These are phyloP conservation scores for Synanthedon tipuliformis DNA, from an alignment of 2,888 invertebrate genomes.

Conservation along the genomic window DNA sequence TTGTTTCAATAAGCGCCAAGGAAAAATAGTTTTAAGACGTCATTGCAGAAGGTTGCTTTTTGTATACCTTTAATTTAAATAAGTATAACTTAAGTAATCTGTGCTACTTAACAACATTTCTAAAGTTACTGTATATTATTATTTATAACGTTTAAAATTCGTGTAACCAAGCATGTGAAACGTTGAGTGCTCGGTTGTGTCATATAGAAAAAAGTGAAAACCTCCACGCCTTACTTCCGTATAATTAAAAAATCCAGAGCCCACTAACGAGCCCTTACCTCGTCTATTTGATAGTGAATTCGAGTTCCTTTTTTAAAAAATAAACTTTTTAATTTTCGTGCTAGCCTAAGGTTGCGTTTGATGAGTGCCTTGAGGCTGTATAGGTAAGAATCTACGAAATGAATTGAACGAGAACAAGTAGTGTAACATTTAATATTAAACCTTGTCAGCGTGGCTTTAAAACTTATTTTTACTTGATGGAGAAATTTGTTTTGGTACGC, in stretches of 20 bases:
- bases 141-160: too few species aligned
- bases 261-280: constrained; percentile 41
- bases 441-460: not conserved
- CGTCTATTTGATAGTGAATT: constrained; percentile 15
- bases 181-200: too few species aligned
- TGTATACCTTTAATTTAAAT: too few species aligned
- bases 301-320: constrained; percentile 12
- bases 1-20: too few species aligned
- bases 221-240: constrained; percentile 25
- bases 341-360: not conserved
- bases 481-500: not conserved
- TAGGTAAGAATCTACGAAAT: not conserved
- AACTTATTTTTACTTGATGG: not conserved
- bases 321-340: constrained; percentile 9
- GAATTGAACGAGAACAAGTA: not conserved
- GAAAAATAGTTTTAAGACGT: too few species aligned
- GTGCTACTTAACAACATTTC: too few species aligned
- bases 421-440: not conserved
- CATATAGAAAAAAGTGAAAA: too few species aligned
- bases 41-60: too few species aligned
- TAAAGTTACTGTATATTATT: too few species aligned
- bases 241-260: constrained; percentile 43
- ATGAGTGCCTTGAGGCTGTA: not conserved
- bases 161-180: too few species aligned
- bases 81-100: too few species aligned